A percentile compares a stretch with the other conserved stretches of the same genome.
phyloP scores from a whole-genome alignment of 2,113 vertebrate species.

The Lycaon pictus region DNA sequence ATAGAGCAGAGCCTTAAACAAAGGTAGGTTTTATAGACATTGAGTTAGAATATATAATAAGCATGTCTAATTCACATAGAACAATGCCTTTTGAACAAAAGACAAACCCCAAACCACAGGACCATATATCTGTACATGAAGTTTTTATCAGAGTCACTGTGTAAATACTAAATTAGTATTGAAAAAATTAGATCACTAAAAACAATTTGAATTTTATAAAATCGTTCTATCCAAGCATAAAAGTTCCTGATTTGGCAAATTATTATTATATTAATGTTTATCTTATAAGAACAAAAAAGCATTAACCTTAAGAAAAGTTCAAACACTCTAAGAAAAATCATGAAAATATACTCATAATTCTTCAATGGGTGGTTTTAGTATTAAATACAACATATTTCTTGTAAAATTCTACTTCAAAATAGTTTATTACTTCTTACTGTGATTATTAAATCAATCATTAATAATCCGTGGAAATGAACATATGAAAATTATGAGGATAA shows the following conservation, averaged over 20 bases:
- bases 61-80: conserved; percentile 46
- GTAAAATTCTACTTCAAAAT: neutral
- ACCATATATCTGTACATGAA: neutral
- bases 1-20: conserved; percentile 37
- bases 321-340: neutral
- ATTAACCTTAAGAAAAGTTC: neutral
- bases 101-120: neutral
- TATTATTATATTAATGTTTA: neutral
- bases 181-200: neutral
- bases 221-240: neutral
- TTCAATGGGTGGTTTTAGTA: neutral
- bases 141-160: neutral
- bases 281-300: neutral
- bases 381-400: neutral
- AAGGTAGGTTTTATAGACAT: neutral
- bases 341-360: neutral
- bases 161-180: conserved; percentile 23
- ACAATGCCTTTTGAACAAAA: conserved; percentile 23
- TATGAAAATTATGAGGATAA: neutral
- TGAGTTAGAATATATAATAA: conserved; percentile 18
- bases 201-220: neutral
- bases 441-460: neutral
- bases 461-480: neutral
- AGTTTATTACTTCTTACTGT: neutral
- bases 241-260: neutral